A percentile compares a stretch with the other conserved stretches of the same genome.
Conservation (phyloP, 2,797 vertebrate species). For the Phrynocephalus guinanensis region DNA sequence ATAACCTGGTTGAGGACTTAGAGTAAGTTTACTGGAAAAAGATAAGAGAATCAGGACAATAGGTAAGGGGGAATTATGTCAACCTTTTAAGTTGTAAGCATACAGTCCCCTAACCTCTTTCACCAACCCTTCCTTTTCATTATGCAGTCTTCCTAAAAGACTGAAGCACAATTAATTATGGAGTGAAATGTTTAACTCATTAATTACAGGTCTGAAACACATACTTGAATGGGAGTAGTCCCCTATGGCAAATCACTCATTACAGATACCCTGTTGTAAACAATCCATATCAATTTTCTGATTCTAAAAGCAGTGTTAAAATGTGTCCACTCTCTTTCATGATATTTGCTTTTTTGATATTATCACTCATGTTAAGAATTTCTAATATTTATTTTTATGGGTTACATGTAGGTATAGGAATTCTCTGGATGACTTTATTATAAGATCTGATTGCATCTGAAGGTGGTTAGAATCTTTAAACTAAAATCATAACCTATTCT, state of each 20-base stretch:
- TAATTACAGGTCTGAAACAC: slow-evolving; percentile 29
- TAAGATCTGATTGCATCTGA: background rate
- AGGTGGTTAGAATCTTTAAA: background rate
- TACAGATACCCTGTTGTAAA: slow-evolving; percentile 15
- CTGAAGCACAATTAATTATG: slow-evolving; percentile 32
- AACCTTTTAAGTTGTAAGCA: background rate
- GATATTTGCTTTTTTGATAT: background rate
- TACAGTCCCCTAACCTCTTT: background rate
- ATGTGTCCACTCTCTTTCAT: background rate
- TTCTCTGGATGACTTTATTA: background rate
- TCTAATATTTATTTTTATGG: background rate
- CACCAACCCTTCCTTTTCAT: slow-evolving; percentile 21
- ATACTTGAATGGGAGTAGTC: slow-evolving; percentile 24
- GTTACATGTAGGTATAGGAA: background rate
- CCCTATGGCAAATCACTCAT: slow-evolving; percentile 13
- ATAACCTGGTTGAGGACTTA: background rate
- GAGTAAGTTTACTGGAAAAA: background rate
- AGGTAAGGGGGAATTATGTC: background rate
- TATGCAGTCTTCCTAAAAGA: slow-evolving; percentile 29
- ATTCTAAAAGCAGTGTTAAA: slow-evolving; percentile 12
- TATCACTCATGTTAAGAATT: background rate
- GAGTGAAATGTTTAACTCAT: slow-evolving; percentile 33
- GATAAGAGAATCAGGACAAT: background rate
- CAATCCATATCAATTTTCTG: slow-evolving; percentile 3
- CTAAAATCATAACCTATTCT: background rate